These are phyloP conservation scores for Siphonodentalium dalli DNA, from an alignment of 2,888 invertebrate species.

Conservation along the genomic window DNA sequence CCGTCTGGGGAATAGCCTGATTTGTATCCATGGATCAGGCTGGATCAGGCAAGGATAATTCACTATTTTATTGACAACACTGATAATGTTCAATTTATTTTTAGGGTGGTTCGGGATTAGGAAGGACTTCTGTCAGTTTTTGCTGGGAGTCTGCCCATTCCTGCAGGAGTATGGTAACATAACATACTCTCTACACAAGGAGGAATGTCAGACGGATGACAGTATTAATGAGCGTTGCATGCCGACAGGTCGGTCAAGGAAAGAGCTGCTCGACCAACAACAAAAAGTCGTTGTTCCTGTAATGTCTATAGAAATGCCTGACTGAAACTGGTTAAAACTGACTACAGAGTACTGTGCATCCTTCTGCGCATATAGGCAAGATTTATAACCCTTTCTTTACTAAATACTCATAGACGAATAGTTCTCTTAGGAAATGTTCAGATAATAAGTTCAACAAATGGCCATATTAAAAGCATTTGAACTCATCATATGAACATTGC, in stretches of 20 bases:
- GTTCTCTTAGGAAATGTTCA: too few species aligned
- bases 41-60: not conserved
- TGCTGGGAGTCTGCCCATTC: slow-evolving; percentile 91
- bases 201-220: slow-evolving; percentile 27
- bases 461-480: too few species aligned
- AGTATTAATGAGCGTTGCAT: slow-evolving; percentile 15
- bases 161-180: slow-evolving; percentile 99
- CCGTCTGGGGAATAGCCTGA: too few species aligned
- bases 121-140: slow-evolving; percentile 95
- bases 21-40: too few species aligned
- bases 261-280: slow-evolving; percentile 70
- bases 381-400: too few species aligned
- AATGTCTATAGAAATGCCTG: slow-evolving; percentile 58
- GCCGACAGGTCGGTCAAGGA: slow-evolving; percentile 26
- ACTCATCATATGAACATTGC: too few species aligned
- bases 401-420: too few species aligned
- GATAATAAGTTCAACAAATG: too few species aligned
- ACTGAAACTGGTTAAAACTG: too few species aligned
- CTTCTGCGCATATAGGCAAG: too few species aligned
- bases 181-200: slow-evolving; percentile 73
- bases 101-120: slow-evolving; percentile 99
- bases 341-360: too few species aligned
- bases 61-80: not conserved
- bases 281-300: slow-evolving; percentile 47
- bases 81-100: slow-evolving; percentile 52